A percentile compares a stretch with the other conserved stretches of the same genome.
phyloP scores from a whole-genome alignment of 2,113 vertebrate species.

The Struthidea cinerea region DNA sequence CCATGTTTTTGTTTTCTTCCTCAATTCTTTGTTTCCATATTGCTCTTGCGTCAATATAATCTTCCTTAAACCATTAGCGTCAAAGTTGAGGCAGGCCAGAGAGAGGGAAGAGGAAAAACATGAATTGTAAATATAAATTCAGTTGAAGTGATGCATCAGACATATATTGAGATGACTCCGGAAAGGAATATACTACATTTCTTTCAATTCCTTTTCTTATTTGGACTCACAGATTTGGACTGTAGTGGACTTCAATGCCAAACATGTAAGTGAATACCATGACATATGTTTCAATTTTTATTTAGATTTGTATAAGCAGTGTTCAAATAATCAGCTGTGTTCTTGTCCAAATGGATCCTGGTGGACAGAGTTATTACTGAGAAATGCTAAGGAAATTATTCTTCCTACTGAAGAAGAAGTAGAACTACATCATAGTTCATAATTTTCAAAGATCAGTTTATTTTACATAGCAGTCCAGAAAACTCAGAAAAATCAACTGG shows the following conservation, averaged over 20 bases:
- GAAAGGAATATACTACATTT: background rate
- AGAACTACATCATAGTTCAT: background rate
- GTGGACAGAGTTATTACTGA: background rate
- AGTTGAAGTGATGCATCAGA: background rate
- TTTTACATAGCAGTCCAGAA: background rate
- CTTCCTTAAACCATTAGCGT: background rate
- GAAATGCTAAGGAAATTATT: background rate
- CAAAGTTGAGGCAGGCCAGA: background rate
- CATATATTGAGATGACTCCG: background rate
- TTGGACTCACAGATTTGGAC: background rate
- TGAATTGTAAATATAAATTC: background rate
- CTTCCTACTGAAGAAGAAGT: background rate
- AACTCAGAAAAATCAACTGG: background rate
- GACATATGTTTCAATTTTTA: background rate
- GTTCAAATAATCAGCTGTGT: background rate
- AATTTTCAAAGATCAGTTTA: background rate
- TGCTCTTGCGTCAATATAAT: background rate
- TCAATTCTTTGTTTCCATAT: background rate
- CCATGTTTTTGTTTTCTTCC: background rate
- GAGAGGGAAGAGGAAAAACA: background rate
- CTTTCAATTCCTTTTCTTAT: background rate
- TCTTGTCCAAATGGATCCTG: background rate
- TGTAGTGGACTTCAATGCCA: background rate
- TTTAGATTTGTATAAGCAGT: background rate
- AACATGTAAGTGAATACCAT: background rate